A percentile compares a stretch with the other conserved stretches of the same genome.
Evolutionary conservation across 2,888 invertebrate species (phyloP).

Genomic region (Melieria picta): DNA sequence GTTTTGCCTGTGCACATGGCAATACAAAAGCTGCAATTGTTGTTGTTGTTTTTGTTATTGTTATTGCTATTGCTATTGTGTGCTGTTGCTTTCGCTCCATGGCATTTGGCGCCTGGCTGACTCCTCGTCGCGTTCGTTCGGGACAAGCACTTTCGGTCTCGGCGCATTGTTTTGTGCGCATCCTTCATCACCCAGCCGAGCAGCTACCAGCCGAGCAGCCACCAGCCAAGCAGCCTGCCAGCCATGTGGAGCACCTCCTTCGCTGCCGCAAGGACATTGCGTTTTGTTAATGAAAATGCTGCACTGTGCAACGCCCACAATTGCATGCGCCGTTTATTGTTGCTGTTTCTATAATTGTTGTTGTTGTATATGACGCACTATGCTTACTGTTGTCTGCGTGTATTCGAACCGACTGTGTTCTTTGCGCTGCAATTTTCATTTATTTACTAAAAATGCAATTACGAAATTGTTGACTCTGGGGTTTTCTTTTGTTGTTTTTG

Average conservation of each 20-base stretch:
- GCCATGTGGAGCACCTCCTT: background rate
- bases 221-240: background rate
- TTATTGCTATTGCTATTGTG: too few species aligned
- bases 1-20: background rate
- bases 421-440: background rate
- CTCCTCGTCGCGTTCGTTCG: too few species aligned
- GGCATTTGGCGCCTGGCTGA: too few species aligned
- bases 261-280: background rate
- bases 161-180: conserved; percentile 4
- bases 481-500: background rate
- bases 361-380: background rate
- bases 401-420: too few species aligned
- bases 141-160: background rate
- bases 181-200: background rate
- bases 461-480: background rate
- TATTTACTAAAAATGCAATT: background rate
- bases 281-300: conserved; percentile 4
- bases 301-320: background rate
- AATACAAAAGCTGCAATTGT: too few species aligned
- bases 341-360: background rate
- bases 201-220: background rate
- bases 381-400: too few species aligned
- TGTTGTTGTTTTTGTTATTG: too few species aligned
- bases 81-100: too few species aligned
- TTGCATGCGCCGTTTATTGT: background rate